These are phyloP conservation scores for Triplophysa bombifrons DNA, from an alignment of 2,797 vertebrate species.

Conservation along the genomic window DNA sequence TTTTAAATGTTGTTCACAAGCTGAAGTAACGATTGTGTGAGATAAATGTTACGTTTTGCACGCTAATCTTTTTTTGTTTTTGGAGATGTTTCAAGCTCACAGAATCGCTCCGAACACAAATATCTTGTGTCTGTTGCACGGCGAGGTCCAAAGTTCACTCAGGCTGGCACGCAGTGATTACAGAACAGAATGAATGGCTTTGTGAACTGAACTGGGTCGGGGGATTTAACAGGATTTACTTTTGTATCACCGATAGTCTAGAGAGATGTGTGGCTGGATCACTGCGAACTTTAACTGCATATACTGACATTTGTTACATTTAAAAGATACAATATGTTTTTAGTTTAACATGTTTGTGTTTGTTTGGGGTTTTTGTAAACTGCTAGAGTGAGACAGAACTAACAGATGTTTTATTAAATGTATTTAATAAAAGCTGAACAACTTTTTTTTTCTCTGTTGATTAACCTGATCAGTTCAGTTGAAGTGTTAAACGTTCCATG, in stretches of 20 bases:
- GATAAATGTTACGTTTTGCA: not conserved
- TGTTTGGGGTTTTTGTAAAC: not conserved
- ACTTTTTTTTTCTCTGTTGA: not conserved
- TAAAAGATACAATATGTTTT: not conserved
- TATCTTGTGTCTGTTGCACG: not conserved
- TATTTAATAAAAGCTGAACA: not conserved
- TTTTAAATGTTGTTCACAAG: not conserved
- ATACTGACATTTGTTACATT: not conserved
- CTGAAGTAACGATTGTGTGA: not conserved
- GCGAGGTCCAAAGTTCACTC: constrained; percentile 10
- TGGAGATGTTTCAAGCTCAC: not conserved
- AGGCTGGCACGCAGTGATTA: constrained; percentile 12
- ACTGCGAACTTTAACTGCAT: not conserved
- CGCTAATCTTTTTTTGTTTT: not conserved
- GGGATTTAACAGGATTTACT: constrained; percentile 14
- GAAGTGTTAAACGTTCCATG: not conserved
- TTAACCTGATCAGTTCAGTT: not conserved
- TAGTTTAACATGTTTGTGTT: too few relatives aligned
- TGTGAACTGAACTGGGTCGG: constrained; percentile 12
- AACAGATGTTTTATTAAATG: too few relatives aligned
- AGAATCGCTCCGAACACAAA: constrained; percentile 8
- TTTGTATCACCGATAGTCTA: not conserved
- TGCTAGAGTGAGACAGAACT: not conserved
- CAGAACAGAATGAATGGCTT: constrained; percentile 12
- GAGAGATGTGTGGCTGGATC: not conserved